Evolutionary conservation across 2,888 invertebrate species (phyloP), one percentile per base, ranked within the genome.

Genomic region (Dorcus hopei): DNA sequence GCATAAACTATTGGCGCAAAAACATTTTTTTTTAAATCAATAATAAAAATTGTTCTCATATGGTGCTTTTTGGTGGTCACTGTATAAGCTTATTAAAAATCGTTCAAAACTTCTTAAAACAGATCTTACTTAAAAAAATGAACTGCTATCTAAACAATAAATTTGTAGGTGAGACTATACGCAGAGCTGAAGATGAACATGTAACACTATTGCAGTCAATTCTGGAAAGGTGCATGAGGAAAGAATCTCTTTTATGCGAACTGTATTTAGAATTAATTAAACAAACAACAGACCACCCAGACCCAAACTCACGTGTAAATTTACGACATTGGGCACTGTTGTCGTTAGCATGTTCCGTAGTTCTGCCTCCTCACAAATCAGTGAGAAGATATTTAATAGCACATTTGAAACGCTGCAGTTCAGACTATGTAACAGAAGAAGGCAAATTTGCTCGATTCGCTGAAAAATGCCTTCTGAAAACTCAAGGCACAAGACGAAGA

Each of bases 371-470:
- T 9, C 89, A 91, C 72, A 91, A 93, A 77, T 85, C 90, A 3
- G 85, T 96, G 62, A 83, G 95, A 40, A 88, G 93, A 70, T 91
- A 96, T 78, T 82, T 97, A 54, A 88, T 94, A 47, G 89, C 94
- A 0, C 97, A 97, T 77, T 81, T 97, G 70, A 90, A 94, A 67
- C 86, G 93, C 69, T 92, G 95, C 73, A 89, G 94, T 38, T 88
- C 91, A 61, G 92, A 93, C 77, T 91, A 89, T 68, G 87, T 91
- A 0, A 93, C 93, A 0, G 95, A 96, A 77, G 96, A 97, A 79
- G 96, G 95, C 45, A 93, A 94, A 80, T 97, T 92, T 78, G 95
- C 97, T 0, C 80, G 95, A 64, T 91, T 96, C 74, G 94, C 95
- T 9, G 93, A 96, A 72, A 93, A 93, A 84, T 91, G 91, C 74